phyloP scores from a whole-genome alignment of 2,113 vertebrate genomes.

The Ceyx melanurus region DNA sequence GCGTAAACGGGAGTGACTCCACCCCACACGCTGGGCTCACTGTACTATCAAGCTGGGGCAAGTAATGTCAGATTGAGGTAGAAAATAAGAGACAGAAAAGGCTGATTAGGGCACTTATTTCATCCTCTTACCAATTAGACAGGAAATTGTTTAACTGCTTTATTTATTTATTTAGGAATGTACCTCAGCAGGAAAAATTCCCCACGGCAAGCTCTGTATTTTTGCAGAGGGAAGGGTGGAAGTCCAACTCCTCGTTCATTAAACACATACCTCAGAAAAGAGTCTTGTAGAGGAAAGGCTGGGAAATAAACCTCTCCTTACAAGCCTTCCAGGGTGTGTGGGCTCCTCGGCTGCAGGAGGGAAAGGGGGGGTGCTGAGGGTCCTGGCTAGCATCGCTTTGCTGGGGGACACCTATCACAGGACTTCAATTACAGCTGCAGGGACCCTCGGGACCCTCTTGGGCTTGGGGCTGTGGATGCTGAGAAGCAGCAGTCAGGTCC shows the following conservation, averaged over 20 bases:
- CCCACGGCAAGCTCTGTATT: neutral
- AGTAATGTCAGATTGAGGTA: neutral
- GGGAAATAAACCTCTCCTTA: neutral
- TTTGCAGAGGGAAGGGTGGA: neutral
- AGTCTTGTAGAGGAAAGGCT: neutral
- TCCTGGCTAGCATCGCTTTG: neutral
- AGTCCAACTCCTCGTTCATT: neutral
- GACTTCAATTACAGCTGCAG: accelerated
- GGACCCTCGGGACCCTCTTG: accelerated
- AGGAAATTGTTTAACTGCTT: slow-evolving; percentile 66
- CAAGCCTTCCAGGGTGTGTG: neutral
- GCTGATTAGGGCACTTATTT: slow-evolving; percentile 55
- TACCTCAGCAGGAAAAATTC: slow-evolving; percentile 40
- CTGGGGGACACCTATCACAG: too few species aligned
- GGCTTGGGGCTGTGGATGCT: neutral
- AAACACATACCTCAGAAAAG: neutral
- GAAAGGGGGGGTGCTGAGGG: neutral
- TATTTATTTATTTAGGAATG: slow-evolving; percentile 68
- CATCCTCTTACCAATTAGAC: slow-evolving; percentile 49
- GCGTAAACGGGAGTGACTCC: neutral
- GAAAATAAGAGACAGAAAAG: slow-evolving; percentile 23
- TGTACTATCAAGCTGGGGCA: neutral
- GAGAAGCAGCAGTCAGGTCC: neutral
- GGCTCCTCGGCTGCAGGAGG: accelerated
- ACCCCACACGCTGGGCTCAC: neutral